Conservation (phyloP, 2,113 vertebrate species). For the Peromyscus californicus region DNA sequence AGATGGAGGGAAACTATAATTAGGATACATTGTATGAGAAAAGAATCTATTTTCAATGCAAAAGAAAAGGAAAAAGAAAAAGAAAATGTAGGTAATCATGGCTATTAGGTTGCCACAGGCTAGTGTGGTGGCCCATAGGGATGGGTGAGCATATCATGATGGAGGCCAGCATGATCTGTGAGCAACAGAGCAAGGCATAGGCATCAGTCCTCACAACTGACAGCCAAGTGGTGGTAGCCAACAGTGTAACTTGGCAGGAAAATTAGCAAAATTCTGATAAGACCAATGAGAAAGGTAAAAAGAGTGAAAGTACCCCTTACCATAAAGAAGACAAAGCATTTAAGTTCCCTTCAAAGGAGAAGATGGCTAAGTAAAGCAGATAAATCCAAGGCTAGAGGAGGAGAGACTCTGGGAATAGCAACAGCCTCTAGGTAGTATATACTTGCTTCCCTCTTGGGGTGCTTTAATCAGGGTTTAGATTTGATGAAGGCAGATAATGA, state of each 20-base stretch:
- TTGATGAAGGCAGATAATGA: constrained; percentile 4
- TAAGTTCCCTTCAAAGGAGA: neutral
- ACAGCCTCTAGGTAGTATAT: neutral
- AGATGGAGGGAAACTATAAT: neutral
- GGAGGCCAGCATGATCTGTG: neutral
- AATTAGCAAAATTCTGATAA: neutral
- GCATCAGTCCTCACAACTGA: neutral
- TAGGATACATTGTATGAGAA: neutral
- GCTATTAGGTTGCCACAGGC: neutral
- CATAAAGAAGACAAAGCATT: neutral
- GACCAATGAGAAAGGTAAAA: neutral
- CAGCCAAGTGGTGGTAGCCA: neutral
- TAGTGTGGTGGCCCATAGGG: neutral
- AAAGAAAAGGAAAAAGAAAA: neutral
- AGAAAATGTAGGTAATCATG: neutral
- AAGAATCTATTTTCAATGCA: neutral
- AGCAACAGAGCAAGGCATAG: neutral
- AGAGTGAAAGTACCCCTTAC: neutral
- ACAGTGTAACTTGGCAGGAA: neutral
- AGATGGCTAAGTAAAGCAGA: neutral
- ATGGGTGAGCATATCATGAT: neutral
- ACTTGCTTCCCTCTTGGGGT: neutral
- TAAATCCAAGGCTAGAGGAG: neutral
- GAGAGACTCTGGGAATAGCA: neutral
- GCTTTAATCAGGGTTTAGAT: neutral